Evolutionary conservation across 2,888 invertebrate genomes (phyloP).

Genomic region (Xylota segnis): DNA sequence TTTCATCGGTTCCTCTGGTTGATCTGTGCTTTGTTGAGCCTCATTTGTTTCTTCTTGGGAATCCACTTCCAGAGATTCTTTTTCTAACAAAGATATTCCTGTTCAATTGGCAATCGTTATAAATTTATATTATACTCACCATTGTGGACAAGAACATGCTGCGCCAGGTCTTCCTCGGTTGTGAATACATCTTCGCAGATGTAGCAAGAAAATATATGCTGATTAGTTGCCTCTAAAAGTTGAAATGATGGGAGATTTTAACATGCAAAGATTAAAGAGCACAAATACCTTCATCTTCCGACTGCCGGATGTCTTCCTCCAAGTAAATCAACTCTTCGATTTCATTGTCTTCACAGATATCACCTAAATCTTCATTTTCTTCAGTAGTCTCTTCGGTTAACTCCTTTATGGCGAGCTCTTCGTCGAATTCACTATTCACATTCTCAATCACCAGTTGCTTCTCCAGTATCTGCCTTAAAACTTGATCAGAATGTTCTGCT

Average conservation of each 20-base stretch:
- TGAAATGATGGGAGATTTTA: no score
- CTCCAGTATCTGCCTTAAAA: constrained; percentile 43
- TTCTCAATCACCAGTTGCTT: neutral
- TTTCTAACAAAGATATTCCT: neutral
- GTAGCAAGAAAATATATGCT: neutral
- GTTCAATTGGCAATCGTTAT: neutral
- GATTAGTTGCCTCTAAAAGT: neutral
- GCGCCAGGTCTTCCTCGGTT: neutral
- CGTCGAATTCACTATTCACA: constrained; percentile 4
- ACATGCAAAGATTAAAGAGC: neutral
- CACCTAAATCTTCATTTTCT: neutral
- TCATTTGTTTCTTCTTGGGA: neutral
- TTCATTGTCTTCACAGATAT: constrained; percentile 40
- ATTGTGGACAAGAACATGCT: neutral
- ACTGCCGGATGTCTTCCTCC: constrained; percentile 3
- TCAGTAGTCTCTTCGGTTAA: neutral
- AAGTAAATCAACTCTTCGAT: constrained; percentile 33
- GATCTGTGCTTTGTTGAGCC: neutral
- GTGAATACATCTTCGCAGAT: neutral
- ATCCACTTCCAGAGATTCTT: neutral
- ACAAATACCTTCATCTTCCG: constrained; percentile 26
- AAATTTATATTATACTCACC: neutral
- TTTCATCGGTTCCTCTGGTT: neutral
- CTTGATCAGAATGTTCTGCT: constrained; percentile 65
- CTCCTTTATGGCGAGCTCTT: neutral